Evolutionary conservation across 2,113 vertebrate genomes (phyloP).

Genomic region (Bubo blakistoni): DNA sequence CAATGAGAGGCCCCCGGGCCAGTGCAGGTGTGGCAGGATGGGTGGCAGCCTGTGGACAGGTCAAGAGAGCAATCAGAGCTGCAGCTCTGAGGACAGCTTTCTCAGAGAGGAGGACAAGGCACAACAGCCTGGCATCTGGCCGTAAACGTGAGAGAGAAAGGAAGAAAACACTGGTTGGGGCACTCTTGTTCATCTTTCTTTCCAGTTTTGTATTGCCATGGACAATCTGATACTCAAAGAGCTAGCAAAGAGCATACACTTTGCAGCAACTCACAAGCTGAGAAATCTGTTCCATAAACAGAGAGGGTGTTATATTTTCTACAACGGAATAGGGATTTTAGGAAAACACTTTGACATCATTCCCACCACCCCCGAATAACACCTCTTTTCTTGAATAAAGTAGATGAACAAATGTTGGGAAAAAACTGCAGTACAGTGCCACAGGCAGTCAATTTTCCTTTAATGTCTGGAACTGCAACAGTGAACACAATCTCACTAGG

Average conservation of each 20-base stretch:
- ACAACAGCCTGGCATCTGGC: too few relatives aligned
- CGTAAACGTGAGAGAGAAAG: accelerated
- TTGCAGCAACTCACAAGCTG: not conserved
- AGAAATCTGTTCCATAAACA: not conserved
- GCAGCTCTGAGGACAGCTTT: not conserved
- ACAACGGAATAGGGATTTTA: not conserved
- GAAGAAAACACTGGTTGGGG: not conserved
- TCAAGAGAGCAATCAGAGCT: not conserved
- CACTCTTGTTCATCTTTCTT: not conserved
- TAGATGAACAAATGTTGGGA: not conserved
- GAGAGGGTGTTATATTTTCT: not conserved
- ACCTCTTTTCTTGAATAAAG: not conserved
- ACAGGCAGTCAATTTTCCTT: not conserved
- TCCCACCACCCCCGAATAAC: accelerated
- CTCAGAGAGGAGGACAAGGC: not conserved
- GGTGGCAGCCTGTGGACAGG: constrained; percentile 79
- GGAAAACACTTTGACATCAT: not conserved
- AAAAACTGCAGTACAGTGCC: not conserved
- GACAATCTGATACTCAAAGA: not conserved
- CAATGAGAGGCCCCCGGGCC: constrained; percentile 79
- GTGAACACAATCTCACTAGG: not conserved
- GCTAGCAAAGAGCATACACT: not conserved
- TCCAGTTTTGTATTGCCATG: too few relatives aligned
- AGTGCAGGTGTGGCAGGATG: constrained; percentile 81
- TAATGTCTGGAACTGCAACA: not conserved